Evolutionary conservation across 1,140 invertebrate genomes (phyloP), one percentile per base, ranked within the genome.

Genomic region (Scaptodrosophila lebanonensis): DNA sequence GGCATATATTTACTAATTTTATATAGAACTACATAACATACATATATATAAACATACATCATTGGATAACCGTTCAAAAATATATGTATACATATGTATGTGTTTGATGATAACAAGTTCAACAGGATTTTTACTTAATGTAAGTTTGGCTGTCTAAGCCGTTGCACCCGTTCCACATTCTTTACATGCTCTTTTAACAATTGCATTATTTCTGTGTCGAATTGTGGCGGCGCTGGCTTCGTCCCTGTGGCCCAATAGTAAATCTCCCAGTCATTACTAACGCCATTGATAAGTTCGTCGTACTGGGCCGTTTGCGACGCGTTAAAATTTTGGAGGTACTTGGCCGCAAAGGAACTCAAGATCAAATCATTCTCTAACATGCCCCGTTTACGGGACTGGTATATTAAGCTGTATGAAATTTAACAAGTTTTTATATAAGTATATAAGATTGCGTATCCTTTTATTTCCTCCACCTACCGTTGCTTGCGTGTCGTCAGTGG

Each of bases 281-380:
- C 95, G 32, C 93, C 89, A 89, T 99, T 99, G 40, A 99, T 98
- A 0, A 99, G 88, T 22, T 90, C 89, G 85, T 99, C 97, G 86
- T 98, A 99, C 58, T 93, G 87, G 45, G 91, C 88, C 1, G 97
- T 88, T 82, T 97, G 92, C 9, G 90, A 76, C 43, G 92, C 91
- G 62, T 88, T 91, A 87, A 99, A 94, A 1, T 85, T 82, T 43
- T 92, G 86, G 12, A 99, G 88, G 87, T 96, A 92, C 77, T 95
- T 94, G 11, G 92, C 91, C 2, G 95, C 96, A 91, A 99, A 99
- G 15, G 95, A 96, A 79, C 95, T 94, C n/a, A 99, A 88, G 0
- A 99, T 86, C 1, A 99, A 89, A 73, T 96, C 97, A 89, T 99
- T 99, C 88, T 99, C 98, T 18, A 98, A 87, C 94, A 99, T 99